Evolutionary conservation across 2,797 vertebrate genomes (phyloP).

Genomic region (Kryptolebias ocellatus): DNA sequence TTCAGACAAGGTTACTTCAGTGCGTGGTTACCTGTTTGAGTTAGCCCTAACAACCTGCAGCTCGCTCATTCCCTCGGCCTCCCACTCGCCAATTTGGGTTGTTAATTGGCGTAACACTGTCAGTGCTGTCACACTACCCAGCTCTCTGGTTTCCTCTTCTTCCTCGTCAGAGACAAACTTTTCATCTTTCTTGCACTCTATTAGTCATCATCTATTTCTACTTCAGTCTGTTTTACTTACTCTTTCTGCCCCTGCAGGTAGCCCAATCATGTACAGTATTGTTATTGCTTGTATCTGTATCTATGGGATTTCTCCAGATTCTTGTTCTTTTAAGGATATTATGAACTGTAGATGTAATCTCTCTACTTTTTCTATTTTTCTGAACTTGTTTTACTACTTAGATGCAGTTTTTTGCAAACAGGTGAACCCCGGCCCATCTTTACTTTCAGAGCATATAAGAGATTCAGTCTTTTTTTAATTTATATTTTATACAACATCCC

Average conservation of each 20-base stretch:
- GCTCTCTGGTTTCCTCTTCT: slow-evolving; percentile 25
- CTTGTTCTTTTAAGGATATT: too few relatives aligned
- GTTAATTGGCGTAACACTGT: slow-evolving; percentile 79
- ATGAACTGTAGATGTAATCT: too few relatives aligned
- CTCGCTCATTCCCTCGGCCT: slow-evolving; percentile 86
- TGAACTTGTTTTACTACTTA: too few relatives aligned
- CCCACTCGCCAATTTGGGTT: slow-evolving; percentile 83
- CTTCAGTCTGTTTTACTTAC: slow-evolving; percentile 46
- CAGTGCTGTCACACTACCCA: slow-evolving; percentile 82
- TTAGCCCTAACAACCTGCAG: slow-evolving; percentile 77
- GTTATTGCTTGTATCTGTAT: too few relatives aligned
- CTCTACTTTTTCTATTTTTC: too few relatives aligned
- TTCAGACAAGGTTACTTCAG: not conserved
- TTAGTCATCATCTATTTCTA: slow-evolving; percentile 19
- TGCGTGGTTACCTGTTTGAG: slow-evolving; percentile 7
- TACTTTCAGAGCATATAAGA: too few relatives aligned
- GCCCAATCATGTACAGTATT: slow-evolving; percentile 83
- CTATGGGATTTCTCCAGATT: too few relatives aligned
- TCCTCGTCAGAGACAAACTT: slow-evolving; percentile 41
- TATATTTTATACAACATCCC: too few relatives aligned
- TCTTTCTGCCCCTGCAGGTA: slow-evolving; percentile 82
- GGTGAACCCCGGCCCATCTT: too few relatives aligned
- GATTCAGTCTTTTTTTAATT: too few relatives aligned
- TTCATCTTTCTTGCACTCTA: not conserved
- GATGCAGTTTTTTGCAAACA: too few relatives aligned